Evolutionary conservation across 1,140 invertebrate species (phyloP).

Genomic region (Scaptomyza pallida): DNA sequence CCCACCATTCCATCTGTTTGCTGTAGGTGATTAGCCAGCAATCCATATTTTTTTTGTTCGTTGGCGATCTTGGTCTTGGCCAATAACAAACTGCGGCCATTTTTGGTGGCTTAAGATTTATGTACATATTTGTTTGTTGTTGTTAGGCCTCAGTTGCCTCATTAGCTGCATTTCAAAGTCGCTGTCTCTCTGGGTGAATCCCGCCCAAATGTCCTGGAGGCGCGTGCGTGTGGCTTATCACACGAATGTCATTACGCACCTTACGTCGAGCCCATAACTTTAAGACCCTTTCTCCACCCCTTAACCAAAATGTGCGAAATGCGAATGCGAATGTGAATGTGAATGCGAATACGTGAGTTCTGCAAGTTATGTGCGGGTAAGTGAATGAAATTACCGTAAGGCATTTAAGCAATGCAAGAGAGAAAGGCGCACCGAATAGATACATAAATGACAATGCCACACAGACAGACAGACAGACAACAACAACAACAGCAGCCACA

Average conservation of each 20-base stretch:
- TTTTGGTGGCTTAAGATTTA: conserved; percentile 65
- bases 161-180: conserved; percentile 72
- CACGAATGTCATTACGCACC: conserved; percentile 80
- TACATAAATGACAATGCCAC: conserved; percentile 81
- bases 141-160: conserved; percentile 52
- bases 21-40: conserved; percentile 75
- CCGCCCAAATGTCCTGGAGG: conserved; percentile 50
- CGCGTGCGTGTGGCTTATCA: conserved; percentile 77
- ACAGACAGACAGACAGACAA: neutral
- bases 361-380: conserved; percentile 82
- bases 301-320: conserved; percentile 12
- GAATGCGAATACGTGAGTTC: conserved; percentile 78
- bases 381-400: conserved; percentile 83
- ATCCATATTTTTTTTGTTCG: conserved; percentile 62
- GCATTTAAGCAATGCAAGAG: conserved; percentile 78
- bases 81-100: conserved; percentile 49
- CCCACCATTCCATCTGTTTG: neutral
- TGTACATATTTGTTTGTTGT: conserved; percentile 72
- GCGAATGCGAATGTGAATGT: conserved; percentile 41
- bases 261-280: conserved; percentile 40
- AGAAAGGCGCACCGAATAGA: conserved; percentile 69
- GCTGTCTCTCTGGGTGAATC: neutral
- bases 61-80: conserved; percentile 46
- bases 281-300: conserved; percentile 2
- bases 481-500: conserved; percentile 51